phyloP scores from a whole-genome alignment of 2,797 vertebrate genomes.

The Tadarida brasiliensis region DNA sequence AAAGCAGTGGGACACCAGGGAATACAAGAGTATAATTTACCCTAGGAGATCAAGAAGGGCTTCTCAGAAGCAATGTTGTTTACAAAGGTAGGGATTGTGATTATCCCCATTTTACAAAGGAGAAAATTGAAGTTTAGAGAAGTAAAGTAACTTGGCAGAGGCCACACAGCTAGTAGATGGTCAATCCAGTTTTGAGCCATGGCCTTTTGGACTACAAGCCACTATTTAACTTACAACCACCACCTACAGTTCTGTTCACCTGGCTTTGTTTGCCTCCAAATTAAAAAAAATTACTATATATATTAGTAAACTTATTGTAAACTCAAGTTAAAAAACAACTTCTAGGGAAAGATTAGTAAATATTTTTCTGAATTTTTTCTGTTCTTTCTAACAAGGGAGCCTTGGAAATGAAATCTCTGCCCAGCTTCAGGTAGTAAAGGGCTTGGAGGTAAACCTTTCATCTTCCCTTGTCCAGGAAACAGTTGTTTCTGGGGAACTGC shows the following conservation, averaged over 20 bases:
- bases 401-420: constrained; percentile 46
- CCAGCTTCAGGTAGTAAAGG: not conserved
- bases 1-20: not conserved
- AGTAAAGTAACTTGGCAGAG: constrained; percentile 18
- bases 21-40: not conserved
- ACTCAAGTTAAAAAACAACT: constrained; percentile 53
- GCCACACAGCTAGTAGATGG: not conserved
- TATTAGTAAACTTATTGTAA: not conserved
- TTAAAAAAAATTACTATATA: constrained; percentile 4
- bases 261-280: not conserved
- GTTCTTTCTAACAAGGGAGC: not conserved
- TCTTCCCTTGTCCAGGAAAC: not conserved
- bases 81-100: not conserved
- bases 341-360: not conserved
- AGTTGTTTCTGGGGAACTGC: constrained; percentile 9
- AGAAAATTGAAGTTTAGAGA: constrained; percentile 13
- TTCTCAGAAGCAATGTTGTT: constrained; percentile 44
- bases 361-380: not conserved
- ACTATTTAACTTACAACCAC: constrained; percentile 42
- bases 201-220: not conserved
- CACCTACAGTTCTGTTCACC: not conserved
- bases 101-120: constrained; percentile 22
- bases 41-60: not conserved
- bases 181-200: not conserved
- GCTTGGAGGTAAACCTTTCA: not conserved